Conservation (phyloP, 37 sponge, comb jelly and placozoan species). For the Theonella swinhoei region DNA sequence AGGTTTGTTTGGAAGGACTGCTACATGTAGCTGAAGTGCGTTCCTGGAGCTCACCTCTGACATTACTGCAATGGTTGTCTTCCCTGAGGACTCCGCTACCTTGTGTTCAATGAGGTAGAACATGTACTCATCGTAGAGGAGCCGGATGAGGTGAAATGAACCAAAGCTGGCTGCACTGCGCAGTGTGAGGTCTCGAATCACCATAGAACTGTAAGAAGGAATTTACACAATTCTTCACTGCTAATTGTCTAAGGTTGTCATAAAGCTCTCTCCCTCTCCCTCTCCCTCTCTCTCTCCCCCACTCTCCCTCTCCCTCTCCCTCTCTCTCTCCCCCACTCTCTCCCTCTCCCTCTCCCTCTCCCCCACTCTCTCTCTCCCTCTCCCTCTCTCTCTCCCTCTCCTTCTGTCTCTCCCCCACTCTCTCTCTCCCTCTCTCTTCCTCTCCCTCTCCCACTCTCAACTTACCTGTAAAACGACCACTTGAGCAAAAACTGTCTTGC, state of each 20-base stretch:
- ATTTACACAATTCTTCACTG: too few species aligned
- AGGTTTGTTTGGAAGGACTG: too few species aligned
- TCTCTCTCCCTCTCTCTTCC: background rate
- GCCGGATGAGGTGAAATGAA: constrained; percentile 96
- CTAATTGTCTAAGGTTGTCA: too few species aligned
- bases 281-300: background rate
- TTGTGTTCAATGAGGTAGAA: constrained; percentile 97
- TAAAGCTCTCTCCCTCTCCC: background rate
- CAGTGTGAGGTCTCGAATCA: constrained; percentile 97
- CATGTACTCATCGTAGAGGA: constrained; percentile 99
- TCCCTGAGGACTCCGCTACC: constrained; percentile 79
- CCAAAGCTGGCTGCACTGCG: constrained; percentile 99
- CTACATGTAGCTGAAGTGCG: too few species aligned
- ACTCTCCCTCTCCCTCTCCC: background rate
- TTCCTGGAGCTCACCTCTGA: constrained; percentile 95
- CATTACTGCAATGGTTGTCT: constrained; percentile 92
- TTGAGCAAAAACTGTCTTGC: constrained; percentile 96
- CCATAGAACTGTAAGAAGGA: constrained; percentile 85
- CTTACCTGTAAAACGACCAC: constrained; percentile 99
- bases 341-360: background rate
- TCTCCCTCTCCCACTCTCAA: too few species aligned
- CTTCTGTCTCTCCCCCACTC: background rate
- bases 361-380: background rate
- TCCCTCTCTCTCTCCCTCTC: background rate
- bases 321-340: background rate